phyloP scores from a whole-genome alignment of 2,888 invertebrate species.

The Sarcophaga subvicina region DNA sequence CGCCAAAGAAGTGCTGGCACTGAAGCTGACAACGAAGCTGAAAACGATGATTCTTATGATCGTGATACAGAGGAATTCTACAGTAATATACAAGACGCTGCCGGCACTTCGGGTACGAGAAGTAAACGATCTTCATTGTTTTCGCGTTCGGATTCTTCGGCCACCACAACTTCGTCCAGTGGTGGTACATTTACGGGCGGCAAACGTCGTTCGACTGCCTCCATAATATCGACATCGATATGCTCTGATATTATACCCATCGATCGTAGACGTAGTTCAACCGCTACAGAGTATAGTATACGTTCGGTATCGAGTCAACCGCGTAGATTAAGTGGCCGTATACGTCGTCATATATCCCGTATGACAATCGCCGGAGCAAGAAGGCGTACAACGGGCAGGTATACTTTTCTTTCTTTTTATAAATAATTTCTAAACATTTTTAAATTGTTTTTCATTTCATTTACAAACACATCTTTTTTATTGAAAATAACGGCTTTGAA shows the following conservation, averaged over 20 bases:
- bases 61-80: conserved; percentile 80
- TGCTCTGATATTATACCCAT: conserved; percentile 79
- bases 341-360: conserved; percentile 79
- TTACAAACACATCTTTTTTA: no score
- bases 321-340: conserved; percentile 80
- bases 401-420: conserved; percentile 64
- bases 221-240: conserved; percentile 80
- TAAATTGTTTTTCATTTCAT: neutral
- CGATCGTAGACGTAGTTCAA: conserved; percentile 79
- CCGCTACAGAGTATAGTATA: conserved; percentile 78
- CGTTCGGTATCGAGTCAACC: conserved; percentile 74
- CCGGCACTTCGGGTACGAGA: conserved; percentile 73
- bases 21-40: conserved; percentile 71
- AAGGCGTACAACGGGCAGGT: conserved; percentile 82
- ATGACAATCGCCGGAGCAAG: conserved; percentile 81
- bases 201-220: conserved; percentile 80
- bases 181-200: conserved; percentile 80
- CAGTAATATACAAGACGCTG: conserved; percentile 79
- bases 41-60: conserved; percentile 74
- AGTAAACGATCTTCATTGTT: conserved; percentile 80
- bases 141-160: conserved; percentile 81
- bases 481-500: no score
- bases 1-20: conserved; percentile 27
- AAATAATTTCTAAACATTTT: neutral
- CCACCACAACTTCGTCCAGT: conserved; percentile 80